Evolutionary conservation across 92 coral and sea anemone genomes (phyloP).

Genomic region (Hydrozoanthus gracilis): DNA sequence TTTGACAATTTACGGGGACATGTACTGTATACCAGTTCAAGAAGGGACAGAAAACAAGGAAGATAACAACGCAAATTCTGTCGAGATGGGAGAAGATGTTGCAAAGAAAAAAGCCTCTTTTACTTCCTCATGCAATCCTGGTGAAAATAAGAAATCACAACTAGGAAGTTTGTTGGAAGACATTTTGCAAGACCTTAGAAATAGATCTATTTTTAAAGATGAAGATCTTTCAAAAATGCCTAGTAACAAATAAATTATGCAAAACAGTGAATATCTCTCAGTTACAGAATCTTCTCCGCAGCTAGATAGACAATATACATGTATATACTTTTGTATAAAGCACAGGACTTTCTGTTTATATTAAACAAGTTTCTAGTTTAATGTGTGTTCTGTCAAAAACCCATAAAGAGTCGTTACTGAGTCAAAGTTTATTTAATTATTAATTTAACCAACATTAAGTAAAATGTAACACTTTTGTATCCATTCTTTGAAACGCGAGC

Average conservation of each 20-base stretch:
- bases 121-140: background rate
- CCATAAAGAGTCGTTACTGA: too few species aligned
- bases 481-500: background rate
- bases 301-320: background rate
- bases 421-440: too few species aligned
- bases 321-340: too few species aligned
- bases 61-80: too few species aligned
- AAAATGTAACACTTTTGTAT: too few species aligned
- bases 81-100: background rate
- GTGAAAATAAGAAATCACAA: background rate
- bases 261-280: background rate
- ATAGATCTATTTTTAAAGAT: background rate
- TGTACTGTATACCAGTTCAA: background rate
- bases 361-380: too few species aligned
- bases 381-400: too few species aligned
- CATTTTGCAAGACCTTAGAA: background rate
- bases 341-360: too few species aligned
- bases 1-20: conserved; percentile 24
- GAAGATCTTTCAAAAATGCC: background rate
- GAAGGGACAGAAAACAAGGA: background rate
- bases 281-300: background rate
- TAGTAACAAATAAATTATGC: background rate
- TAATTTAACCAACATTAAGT: too few species aligned
- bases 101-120: background rate
- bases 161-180: conserved; percentile 23